A percentile compares a stretch with the other conserved stretches of the same genome.
Evolutionary conservation across 2,888 invertebrate species (phyloP).

Genomic region (Lepidonotus clava): DNA sequence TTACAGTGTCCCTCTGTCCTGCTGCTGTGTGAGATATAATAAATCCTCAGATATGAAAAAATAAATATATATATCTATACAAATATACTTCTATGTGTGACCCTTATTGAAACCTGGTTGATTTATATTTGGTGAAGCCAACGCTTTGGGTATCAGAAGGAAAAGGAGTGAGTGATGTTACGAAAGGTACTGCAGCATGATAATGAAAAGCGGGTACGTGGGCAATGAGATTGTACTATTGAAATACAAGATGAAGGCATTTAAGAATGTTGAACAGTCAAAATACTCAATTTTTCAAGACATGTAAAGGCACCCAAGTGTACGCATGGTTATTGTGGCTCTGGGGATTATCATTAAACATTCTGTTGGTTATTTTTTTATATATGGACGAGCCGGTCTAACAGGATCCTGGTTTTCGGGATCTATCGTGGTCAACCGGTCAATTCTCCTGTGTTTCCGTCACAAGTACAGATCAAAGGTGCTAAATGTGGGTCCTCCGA

Average conservation of each 20-base stretch:
- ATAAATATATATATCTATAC: slow-evolving; percentile 12
- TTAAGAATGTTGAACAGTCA: slow-evolving; percentile 24
- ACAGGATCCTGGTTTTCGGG: neutral
- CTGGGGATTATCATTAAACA: neutral
- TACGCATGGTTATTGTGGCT: slow-evolving; percentile 32
- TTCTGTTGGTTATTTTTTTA: neutral
- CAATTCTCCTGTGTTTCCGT: neutral
- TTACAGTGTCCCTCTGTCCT: neutral
- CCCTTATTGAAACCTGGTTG: slow-evolving; percentile 4
- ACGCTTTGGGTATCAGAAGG: slow-evolving; percentile 27
- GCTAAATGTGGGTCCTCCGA: slow-evolving; percentile 22
- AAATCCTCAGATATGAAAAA: neutral
- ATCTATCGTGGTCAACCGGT: neutral
- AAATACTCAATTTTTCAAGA: slow-evolving; percentile 46
- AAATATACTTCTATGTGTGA: slow-evolving; percentile 5
- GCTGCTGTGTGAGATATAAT: neutral
- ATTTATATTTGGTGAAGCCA: slow-evolving; percentile 10
- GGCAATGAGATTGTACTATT: neutral
- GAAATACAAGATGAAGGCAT: too few species aligned
- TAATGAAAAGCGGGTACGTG: neutral
- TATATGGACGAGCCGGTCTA: too few species aligned
- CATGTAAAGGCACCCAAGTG: slow-evolving; percentile 31
- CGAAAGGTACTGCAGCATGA: neutral
- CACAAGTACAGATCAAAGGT: slow-evolving; percentile 35
- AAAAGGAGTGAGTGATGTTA: neutral